Evolutionary conservation across 2,113 vertebrate genomes (phyloP).

Genomic region (Laticauda laticaudata): DNA sequence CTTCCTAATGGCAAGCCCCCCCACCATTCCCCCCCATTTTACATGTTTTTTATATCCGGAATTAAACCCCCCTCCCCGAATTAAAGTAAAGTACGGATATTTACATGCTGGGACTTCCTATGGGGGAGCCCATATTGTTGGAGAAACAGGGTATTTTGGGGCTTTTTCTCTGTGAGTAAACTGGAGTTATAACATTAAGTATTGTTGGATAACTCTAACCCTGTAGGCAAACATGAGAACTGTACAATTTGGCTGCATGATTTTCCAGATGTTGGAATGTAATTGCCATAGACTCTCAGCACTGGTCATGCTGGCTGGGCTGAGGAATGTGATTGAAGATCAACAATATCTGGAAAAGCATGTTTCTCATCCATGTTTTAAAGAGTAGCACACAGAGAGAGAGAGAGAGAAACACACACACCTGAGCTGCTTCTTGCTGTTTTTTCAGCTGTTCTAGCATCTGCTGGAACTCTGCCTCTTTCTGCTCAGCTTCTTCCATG

Average conservation of each 20-base stretch:
- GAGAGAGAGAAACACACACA: too few relatives aligned
- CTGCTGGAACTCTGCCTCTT: slow-evolving; percentile 84
- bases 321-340: not conserved
- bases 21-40: too few relatives aligned
- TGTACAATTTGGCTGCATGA: not conserved
- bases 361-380: not conserved
- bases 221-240: not conserved
- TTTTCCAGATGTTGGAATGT: not conserved
- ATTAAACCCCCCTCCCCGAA: too few relatives aligned
- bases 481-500: slow-evolving; percentile 85
- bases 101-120: too few relatives aligned
- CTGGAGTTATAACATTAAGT: not conserved
- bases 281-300: not conserved
- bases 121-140: too few relatives aligned
- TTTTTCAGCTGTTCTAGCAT: slow-evolving; percentile 86
- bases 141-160: not conserved
- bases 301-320: not conserved
- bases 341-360: not conserved
- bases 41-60: too few relatives aligned
- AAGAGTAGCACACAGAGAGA: not conserved
- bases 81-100: too few relatives aligned
- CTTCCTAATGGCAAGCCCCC: too few relatives aligned
- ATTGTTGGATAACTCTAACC: not conserved
- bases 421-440: slow-evolving; percentile 88
- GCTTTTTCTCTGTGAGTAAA: not conserved